Base-by-base conservation (phyloP, 2,888 invertebrate species). In the Sphaerophoria taeniata region DNA sequence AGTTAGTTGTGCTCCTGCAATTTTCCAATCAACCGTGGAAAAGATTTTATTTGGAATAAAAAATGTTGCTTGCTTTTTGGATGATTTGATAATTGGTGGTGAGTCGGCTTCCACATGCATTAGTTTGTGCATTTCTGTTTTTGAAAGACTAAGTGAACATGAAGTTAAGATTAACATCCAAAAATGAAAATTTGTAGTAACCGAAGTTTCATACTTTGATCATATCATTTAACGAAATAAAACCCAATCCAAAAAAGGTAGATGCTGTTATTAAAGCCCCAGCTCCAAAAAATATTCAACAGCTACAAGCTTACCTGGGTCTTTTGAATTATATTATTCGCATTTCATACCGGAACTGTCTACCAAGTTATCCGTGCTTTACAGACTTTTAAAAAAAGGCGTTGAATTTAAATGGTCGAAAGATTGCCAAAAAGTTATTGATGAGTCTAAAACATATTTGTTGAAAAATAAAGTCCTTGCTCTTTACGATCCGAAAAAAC, bases 71-170 rank as follows among this genome's bases (percentile, higher is more conserved):
- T 51, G 51, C 3, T 51, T 51, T 51, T 51, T 24, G 9, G 51
- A 24, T 51, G 51, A 51, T 16, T 7, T 51, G 51, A 51, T 51
- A 16, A 51, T 51, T 24, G 24, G 24, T 1, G 24, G 24, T 9
- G 51, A 24, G 9, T 7, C 9, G 0, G 24, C 51, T 5, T 7
- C 24, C 16, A 3, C 16, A 51, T 51, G 51, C 9, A 51, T 51
- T 7, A 24, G 9, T 51, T 7, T 51, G 6, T 51, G 51, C 9
- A 51, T 51, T 7, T 51, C 51, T 7, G 24, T 51, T 51, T 51
- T 51, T 51, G 51, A 51, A 9, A 51, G 51, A 51, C 16, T 51
- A 51, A 51, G 51, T 51, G 7, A 53, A 31, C 31, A 53, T 12
- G 31, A 53, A 53, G 53, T 53, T 4, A 53, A 53, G 3, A 53